Evolutionary conservation across 2,113 vertebrate genomes (phyloP).

Genomic region (Zosterops japonicus): DNA sequence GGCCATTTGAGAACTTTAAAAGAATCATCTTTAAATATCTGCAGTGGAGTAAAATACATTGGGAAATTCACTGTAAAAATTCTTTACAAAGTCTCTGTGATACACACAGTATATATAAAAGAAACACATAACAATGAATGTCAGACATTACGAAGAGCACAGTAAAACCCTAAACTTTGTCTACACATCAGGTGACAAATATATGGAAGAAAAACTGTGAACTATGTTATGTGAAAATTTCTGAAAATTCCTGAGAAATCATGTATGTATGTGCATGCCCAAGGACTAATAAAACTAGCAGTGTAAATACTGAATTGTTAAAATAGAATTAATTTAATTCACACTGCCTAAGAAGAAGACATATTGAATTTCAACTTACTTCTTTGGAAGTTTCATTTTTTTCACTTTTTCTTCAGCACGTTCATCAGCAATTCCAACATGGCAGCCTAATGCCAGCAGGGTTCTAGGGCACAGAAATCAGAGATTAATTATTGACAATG

Average conservation of each 20-base stretch:
- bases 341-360: neutral
- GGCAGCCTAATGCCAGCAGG: constrained; percentile 90
- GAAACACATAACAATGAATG: neutral
- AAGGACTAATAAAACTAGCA: neutral
- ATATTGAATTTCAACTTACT: constrained; percentile 77
- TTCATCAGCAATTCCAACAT: constrained; percentile 92
- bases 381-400: constrained; percentile 88
- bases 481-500: neutral
- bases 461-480: constrained; percentile 78
- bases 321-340: neutral
- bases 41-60: neutral
- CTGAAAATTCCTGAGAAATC: neutral
- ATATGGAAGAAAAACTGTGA: neutral
- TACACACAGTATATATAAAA: neutral
- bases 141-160: neutral
- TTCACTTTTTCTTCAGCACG: constrained; percentile 91
- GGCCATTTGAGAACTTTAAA: neutral
- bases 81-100: neutral
- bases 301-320: neutral
- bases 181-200: neutral
- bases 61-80: neutral
- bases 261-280: neutral
- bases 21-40: neutral
- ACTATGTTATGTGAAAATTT: neutral
- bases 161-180: neutral